phyloP scores from a whole-genome alignment of 2,888 invertebrate genomes.

The Hedychridium roseum region DNA sequence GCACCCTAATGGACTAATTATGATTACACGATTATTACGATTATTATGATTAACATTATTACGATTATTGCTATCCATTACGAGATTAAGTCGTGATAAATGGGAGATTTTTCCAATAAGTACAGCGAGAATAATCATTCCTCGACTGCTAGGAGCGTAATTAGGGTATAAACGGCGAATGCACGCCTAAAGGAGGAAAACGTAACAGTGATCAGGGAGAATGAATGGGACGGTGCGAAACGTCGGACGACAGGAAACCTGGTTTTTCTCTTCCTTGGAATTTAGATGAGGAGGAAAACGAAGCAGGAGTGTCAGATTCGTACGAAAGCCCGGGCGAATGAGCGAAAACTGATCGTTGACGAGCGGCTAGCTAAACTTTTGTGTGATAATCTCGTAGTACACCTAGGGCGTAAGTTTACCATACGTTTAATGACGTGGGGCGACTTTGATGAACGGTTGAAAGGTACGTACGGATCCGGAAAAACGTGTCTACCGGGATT shows the following conservation, averaged over 20 bases:
- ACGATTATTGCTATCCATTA: slow-evolving; percentile 60
- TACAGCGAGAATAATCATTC: slow-evolving; percentile 47
- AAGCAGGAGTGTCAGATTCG: no score
- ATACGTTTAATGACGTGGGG: slow-evolving; percentile 31
- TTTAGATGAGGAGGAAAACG: slow-evolving; percentile 27
- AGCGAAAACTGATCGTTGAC: slow-evolving; percentile 55
- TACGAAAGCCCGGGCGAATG: slow-evolving; percentile 13
- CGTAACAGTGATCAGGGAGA: slow-evolving; percentile 5
- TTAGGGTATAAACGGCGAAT: slow-evolving; percentile 38
- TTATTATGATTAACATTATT: slow-evolving; percentile 45
- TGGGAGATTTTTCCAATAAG: slow-evolving; percentile 31
- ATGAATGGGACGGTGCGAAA: no score
- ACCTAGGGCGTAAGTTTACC: slow-evolving; percentile 58
- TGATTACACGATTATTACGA: slow-evolving; percentile 41
- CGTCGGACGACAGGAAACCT: slow-evolving; percentile 15
- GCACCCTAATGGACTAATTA: slow-evolving; percentile 57
- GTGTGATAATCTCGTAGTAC: slow-evolving; percentile 62
- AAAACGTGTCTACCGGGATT: slow-evolving; percentile 13
- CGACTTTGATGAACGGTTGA: slow-evolving; percentile 14
- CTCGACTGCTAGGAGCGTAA: slow-evolving; percentile 55
- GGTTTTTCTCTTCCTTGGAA: slow-evolving; percentile 23
- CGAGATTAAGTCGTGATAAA: slow-evolving; percentile 60
- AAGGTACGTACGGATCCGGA: slow-evolving; percentile 16
- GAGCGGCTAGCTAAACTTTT: slow-evolving; percentile 58
- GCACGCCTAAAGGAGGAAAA: slow-evolving; percentile 25